phyloP scores from a whole-genome alignment of 2,888 invertebrate species.

The Polydrusus pterygomalis region DNA sequence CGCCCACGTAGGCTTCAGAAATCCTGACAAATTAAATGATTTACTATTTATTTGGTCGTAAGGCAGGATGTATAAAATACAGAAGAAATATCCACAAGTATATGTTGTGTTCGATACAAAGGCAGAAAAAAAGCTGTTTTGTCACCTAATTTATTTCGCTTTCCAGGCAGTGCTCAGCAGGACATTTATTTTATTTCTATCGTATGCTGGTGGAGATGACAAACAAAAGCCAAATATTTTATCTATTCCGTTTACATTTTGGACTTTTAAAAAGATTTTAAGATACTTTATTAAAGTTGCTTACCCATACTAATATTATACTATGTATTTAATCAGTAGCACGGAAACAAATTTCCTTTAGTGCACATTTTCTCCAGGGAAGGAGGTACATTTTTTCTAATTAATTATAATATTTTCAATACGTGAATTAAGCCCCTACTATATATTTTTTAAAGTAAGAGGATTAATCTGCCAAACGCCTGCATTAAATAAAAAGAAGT shows the following conservation, averaged over 20 bases:
- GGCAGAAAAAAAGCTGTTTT: conserved; percentile 55
- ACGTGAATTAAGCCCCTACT: no score
- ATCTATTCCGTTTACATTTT: not conserved
- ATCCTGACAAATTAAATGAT: conserved; percentile 71
- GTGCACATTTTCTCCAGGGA: no score
- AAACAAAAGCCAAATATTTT: conserved; percentile 23
- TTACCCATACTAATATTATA: not conserved
- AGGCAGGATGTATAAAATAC: conserved; percentile 65
- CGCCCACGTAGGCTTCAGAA: conserved; percentile 66
- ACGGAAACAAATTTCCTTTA: no score
- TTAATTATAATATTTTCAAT: no score
- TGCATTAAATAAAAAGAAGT: no score
- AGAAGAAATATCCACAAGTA: conserved; percentile 45
- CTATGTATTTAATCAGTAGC: no score
- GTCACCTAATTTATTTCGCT: conserved; percentile 57
- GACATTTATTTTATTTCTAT: conserved; percentile 37
- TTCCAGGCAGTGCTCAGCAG: conserved; percentile 50
- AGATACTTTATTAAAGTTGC: not conserved
- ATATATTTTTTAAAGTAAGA: no score
- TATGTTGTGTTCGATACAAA: conserved; percentile 50
- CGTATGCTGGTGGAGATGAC: conserved; percentile 29
- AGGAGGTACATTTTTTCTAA: no score
- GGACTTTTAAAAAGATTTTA: conserved; percentile 3
- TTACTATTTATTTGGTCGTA: conserved; percentile 67
- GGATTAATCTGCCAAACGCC: no score